Evolutionary conservation across 1,140 invertebrate species (phyloP), one percentile per base, ranked within the genome.

Genomic region (Drosophila athabasca): DNA sequence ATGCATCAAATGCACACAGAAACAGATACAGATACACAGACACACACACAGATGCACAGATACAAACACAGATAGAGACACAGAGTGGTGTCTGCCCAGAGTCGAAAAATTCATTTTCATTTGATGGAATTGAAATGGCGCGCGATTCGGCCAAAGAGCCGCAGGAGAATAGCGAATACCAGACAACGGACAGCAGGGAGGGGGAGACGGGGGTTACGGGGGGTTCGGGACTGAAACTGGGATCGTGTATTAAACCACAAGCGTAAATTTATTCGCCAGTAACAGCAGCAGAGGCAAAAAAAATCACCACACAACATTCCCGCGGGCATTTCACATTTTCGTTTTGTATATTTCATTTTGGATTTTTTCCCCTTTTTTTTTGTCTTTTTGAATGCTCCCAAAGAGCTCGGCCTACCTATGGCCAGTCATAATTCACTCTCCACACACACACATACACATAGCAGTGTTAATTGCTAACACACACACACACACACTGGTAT

Each of bases 161-260:
- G 64, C 64, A 66, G 64, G 68, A 72, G 67, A 67, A 72, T 65
- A 52, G 39, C 64, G 64, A 46, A 39, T 13, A 35, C 17, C 15
- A 57, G 41, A 44, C 15, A 22, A 17, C 46, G 45, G 57, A 19
- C 45, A 31, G 46, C 57, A 31, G 57, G 17, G 49, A 48, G 11
- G 58, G 41, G 24, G 29, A 8, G 8, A 19, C n/a, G 49, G 54
- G 50, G 24, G 3, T 26, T 31, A 31, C 29, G 48, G 49, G 46
- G 48, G 49, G 52, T 52, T 6, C 15, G 26, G 22, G 22, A 19
- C 39, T n/a, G 62, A 39, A 35, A 24, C 43, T 60, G 7, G 53
- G 67, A 68, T 83, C 46, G 79, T 62, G 77, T 72, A 76, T 84
- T 85, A 85, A 90, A 82, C 87, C 87, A 76, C 87, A 90, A 68